Conservation (phyloP, 1,140 invertebrate species). For the Pachyrhynchus sulphureomaculatus region DNA sequence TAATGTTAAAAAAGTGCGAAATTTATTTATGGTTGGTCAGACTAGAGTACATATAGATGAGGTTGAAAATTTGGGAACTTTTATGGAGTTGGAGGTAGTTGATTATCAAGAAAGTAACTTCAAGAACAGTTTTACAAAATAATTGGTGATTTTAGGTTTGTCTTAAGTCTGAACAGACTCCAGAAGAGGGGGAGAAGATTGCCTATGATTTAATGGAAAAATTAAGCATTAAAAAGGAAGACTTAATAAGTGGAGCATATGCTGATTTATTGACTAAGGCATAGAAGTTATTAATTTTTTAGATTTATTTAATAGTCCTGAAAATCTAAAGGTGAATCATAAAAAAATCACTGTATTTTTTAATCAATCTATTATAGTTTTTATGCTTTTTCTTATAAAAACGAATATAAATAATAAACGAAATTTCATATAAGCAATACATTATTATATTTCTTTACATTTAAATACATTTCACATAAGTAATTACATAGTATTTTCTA, state of each 20-base stretch:
- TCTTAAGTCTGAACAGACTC: conserved; percentile 64
- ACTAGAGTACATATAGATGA: conserved; percentile 87
- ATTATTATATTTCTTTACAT: conserved; percentile 21
- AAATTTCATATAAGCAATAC: conserved; percentile 13
- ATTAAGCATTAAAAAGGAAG: conserved; percentile 66
- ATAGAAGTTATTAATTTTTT: too few relatives aligned
- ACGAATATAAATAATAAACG: too few relatives aligned
- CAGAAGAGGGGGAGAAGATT: conserved; percentile 70
- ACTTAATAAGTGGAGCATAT: conserved; percentile 76
- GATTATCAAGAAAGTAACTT: too few relatives aligned
- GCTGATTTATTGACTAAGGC: conserved; percentile 58
- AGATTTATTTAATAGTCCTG: too few relatives aligned
- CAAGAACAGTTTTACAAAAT: too few relatives aligned
- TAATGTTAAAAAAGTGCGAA: conserved; percentile 69
- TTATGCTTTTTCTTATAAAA: too few relatives aligned
- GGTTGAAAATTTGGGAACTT: conserved; percentile 79
- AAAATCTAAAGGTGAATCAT: too few relatives aligned
- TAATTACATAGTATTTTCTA: background rate
- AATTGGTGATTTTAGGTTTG: conserved; percentile 56
- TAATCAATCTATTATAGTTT: too few relatives aligned
- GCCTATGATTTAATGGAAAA: conserved; percentile 68
- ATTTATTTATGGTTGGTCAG: conserved; percentile 77
- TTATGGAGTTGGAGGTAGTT: conserved; percentile 85
- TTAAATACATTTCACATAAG: conserved; percentile 19
- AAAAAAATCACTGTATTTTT: too few relatives aligned